Percentiles rank a stretch among this genome's conserved stretches.
These are phyloP conservation scores for Dicyrtoma fusca DNA, from an alignment of 2,888 invertebrate species.

Conservation along the genomic window DNA sequence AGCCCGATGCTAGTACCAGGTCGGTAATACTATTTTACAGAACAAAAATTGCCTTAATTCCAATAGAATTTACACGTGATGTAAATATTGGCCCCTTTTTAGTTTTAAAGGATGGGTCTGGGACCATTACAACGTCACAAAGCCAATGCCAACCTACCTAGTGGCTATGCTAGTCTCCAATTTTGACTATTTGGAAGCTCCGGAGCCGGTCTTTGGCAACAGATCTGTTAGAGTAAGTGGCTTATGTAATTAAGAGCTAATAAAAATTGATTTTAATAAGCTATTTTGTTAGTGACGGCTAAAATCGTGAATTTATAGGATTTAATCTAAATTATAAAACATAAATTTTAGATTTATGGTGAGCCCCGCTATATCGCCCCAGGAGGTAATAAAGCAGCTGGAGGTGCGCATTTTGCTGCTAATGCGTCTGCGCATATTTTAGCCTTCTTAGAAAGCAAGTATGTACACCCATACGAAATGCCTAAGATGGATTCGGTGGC, in stretches of 20 bases:
- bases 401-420: slow-evolving; percentile 31
- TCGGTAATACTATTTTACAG: too few relatives aligned
- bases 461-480: not conserved
- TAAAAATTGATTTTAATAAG: too few relatives aligned
- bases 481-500: slow-evolving; percentile 52
- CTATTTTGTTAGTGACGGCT: too few relatives aligned
- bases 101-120: slow-evolving; percentile 4
- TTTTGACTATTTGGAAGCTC: slow-evolving; percentile 32
- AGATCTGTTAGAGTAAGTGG: slow-evolving; percentile 21
- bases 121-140: slow-evolving; percentile 29
- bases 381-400: not conserved
- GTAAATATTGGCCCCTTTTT: not conserved
- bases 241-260: too few relatives aligned
- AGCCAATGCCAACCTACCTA: slow-evolving; percentile 47
- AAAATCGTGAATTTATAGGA: too few relatives aligned
- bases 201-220: slow-evolving; percentile 8
- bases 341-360: slow-evolving; percentile 45
- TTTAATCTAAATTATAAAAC: too few relatives aligned
- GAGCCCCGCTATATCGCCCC: slow-evolving; percentile 31
- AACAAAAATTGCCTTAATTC: not conserved
- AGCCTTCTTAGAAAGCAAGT: slow-evolving; percentile 17
- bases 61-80: not conserved
- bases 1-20: not conserved
- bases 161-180: slow-evolving; percentile 47
- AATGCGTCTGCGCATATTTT: slow-evolving; percentile 45